A percentile compares a stretch with the other conserved stretches of the same genome.
phyloP scores from a whole-genome alignment of 2,888 invertebrate genomes.

The Tipula confusa region DNA sequence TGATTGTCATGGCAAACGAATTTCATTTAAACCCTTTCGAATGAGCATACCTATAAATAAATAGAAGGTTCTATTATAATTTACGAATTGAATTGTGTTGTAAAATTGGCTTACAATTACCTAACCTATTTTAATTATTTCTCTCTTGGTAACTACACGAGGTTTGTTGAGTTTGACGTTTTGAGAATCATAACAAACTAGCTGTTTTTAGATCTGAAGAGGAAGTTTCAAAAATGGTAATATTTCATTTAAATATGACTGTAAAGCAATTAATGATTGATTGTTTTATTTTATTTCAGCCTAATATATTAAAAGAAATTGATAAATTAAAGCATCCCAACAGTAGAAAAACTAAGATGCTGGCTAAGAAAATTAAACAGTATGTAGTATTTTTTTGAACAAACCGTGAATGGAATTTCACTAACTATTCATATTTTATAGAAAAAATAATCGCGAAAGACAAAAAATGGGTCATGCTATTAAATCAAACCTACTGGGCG shows the following conservation, averaged over 20 bases:
- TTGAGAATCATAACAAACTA: neutral
- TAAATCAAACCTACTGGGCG: slow-evolving; percentile 68
- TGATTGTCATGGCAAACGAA: neutral
- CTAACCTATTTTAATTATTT: neutral
- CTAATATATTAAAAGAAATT: slow-evolving; percentile 52
- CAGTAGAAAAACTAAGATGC: slow-evolving; percentile 72
- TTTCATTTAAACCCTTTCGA: neutral
- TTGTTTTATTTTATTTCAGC: slow-evolving; percentile 43
- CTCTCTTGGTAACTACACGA: neutral
- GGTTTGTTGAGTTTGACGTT: neutral
- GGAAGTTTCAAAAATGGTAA: neutral
- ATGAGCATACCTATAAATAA: neutral
- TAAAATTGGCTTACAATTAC: neutral
- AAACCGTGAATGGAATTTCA: neutral
- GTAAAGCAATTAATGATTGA: too few species aligned
- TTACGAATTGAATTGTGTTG: neutral
- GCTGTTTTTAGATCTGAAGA: too few species aligned
- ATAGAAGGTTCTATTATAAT: too few species aligned
- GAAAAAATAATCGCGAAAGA: slow-evolving; percentile 56
- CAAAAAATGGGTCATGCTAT: slow-evolving; percentile 62
- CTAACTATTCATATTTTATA: slow-evolving; percentile 40
- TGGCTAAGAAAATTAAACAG: slow-evolving; percentile 67
- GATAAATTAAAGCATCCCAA: slow-evolving; percentile 73
- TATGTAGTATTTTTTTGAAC: slow-evolving; percentile 40
- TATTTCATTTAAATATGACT: neutral